Evolutionary conservation across 2,888 invertebrate species (phyloP).

Genomic region (Lepidocyrtoides sp.): DNA sequence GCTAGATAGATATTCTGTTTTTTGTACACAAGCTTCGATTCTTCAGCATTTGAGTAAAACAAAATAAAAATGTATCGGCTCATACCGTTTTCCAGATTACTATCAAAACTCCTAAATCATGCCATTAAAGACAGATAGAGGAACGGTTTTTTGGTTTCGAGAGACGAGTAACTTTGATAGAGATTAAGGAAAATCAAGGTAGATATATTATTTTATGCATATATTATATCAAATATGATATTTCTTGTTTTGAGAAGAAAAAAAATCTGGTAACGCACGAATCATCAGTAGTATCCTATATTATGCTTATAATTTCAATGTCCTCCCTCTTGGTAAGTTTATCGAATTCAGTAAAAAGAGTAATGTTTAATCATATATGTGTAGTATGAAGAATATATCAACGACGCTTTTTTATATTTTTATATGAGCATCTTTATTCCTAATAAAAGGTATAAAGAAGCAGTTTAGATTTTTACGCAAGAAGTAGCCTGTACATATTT

Average conservation of each 20-base stretch:
- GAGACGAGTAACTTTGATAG: conserved; percentile 46
- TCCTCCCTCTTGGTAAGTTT: conserved; percentile 55
- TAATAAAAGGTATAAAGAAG: conserved; percentile 26
- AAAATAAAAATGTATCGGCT: conserved; percentile 43
- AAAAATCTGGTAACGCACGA: conserved; percentile 70
- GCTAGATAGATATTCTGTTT: not conserved
- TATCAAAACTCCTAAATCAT: conserved; percentile 82
- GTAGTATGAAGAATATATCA: not conserved
- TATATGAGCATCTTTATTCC: not conserved
- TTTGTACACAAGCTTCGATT: not conserved
- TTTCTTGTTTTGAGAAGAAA: conserved; percentile 58
- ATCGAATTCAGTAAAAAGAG: conserved; percentile 20
- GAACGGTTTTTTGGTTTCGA: conserved; percentile 57
- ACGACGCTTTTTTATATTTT: not conserved
- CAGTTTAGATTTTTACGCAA: not conserved
- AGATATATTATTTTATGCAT: conserved; percentile 53
- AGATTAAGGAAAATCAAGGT: conserved; percentile 61
- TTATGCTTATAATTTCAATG: conserved; percentile 32
- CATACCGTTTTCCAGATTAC: conserved; percentile 80
- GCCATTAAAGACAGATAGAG: conserved; percentile 68
- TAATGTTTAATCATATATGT: conserved; percentile 18
- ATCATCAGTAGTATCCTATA: conserved; percentile 16
- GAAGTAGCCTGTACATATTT: conserved; percentile 35
- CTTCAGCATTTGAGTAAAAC: not conserved
- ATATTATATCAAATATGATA: conserved; percentile 40